Evolutionary conservation across 2,113 vertebrate species (phyloP).

Genomic region (Isichthys henryi): DNA sequence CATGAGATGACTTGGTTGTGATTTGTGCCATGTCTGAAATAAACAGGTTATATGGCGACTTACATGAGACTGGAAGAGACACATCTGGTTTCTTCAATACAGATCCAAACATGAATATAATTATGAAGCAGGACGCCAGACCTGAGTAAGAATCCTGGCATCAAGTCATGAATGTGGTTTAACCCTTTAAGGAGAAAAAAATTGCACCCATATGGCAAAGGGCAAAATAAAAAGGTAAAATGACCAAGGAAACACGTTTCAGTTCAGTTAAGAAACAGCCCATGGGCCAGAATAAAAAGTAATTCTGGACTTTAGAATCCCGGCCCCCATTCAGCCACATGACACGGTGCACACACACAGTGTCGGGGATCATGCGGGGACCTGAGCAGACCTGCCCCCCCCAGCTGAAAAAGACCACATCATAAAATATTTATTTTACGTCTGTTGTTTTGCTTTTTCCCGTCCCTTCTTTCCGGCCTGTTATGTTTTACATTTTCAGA

Average conservation of each 20-base stretch:
- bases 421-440: background rate
- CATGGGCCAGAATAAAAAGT: background rate
- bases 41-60: background rate
- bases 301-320: background rate
- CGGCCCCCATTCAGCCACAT: background rate
- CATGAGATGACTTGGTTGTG: background rate
- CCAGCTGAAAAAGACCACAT: background rate
- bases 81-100: background rate
- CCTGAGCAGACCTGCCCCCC: background rate
- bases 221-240: background rate
- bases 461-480: background rate
- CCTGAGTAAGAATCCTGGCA: background rate
- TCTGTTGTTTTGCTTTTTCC: background rate
- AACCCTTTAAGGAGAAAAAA: background rate
- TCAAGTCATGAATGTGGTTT: background rate
- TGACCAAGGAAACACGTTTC: background rate
- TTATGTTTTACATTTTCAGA: background rate
- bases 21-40: background rate
- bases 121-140: background rate
- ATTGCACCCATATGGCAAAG: background rate
- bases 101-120: background rate
- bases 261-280: background rate
- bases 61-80: background rate
- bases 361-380: background rate
- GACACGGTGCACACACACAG: background rate